These are phyloP conservation scores for Tethea ocularis DNA, from an alignment of 2,888 invertebrate genomes.

Conservation along the genomic window DNA sequence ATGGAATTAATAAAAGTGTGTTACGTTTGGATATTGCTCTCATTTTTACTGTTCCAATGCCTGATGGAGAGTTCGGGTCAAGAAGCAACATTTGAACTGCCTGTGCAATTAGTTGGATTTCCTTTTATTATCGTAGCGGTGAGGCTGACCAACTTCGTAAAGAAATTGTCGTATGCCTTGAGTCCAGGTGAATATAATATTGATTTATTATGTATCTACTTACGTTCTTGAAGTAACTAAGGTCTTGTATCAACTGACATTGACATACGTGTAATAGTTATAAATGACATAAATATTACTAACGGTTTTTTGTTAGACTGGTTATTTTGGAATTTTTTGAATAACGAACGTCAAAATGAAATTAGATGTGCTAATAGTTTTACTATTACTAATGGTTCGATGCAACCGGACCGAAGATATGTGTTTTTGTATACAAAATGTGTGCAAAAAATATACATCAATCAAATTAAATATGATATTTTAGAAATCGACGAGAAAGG, in stretches of 20 bases:
- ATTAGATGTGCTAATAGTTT: too few species aligned
- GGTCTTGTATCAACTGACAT: too few species aligned
- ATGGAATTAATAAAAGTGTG: slow-evolving; percentile 70
- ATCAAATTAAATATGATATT: slow-evolving; percentile 5
- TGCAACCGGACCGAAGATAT: too few species aligned
- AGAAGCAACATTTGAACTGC: slow-evolving; percentile 80
- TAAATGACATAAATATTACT: too few species aligned
- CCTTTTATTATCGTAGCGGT: slow-evolving; percentile 93
- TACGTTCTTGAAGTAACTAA: not conserved
- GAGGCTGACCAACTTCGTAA: slow-evolving; percentile 91
- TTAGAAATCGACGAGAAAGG: slow-evolving; percentile 41
- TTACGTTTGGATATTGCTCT: slow-evolving; percentile 60
- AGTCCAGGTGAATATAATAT: slow-evolving; percentile 35
- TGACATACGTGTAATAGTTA: too few species aligned
- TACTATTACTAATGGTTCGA: too few species aligned
- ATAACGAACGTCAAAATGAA: too few species aligned
- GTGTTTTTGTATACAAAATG: not conserved
- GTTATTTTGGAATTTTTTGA: too few species aligned
- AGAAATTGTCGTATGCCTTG: slow-evolving; percentile 91
- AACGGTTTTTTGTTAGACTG: too few species aligned
- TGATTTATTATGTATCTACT: not conserved
- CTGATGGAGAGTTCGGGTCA: slow-evolving; percentile 60
- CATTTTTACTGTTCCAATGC: slow-evolving; percentile 63
- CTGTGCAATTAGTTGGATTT: slow-evolving; percentile 92
- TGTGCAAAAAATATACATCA: too few species aligned